Base-by-base conservation (phyloP, 2,113 vertebrate genomes). In the Plecotus auritus region DNA sequence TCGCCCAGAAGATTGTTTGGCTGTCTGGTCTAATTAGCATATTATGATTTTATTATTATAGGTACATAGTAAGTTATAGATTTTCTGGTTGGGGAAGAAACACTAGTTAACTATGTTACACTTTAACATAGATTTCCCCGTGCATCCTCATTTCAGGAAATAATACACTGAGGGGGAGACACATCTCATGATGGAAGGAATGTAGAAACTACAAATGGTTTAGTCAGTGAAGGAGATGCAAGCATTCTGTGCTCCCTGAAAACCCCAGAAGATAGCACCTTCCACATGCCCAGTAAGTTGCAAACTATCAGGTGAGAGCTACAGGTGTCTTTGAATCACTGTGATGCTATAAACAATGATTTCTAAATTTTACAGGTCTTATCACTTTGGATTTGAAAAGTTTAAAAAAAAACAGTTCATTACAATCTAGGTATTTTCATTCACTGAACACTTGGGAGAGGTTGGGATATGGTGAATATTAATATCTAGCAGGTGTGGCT, bases 191-290 rank as follows among this genome's bases (percentile, higher is more conserved):
- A 72, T 40, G n/a, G 40, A 70, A 89, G 14, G 7, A 49, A 54
- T 23, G n/a, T 0, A 16, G 40, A 30, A 30, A 78, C 82, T 26
- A 18, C n/a, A 54, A n/a, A 16, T 8, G 37, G 5, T 89, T 26
- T 16, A 6, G 4, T 54, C 26, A 3, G 5, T 7, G 37, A 56
- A 6, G 26, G 28, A 77, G 1, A 26, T 1, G 10, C 16, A 18
- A 42, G 32, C 47, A 14, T 49, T 69, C 54, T 92, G 18, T 69
- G 37, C 40, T 74, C 23, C 88, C 54, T 18, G 45, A 45, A 18
- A 77, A 16, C 72, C 35, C 83, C 83, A 49, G 89, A 51, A 90
- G 90, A 51, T 40, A 73, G 66, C 51, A 37, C n/a, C 80, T 70
- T 61, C 42, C 47, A 45, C 12, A 1, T 37, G 56, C 5, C 59